phyloP scores from a whole-genome alignment of 1,140 invertebrate species.

The Drosophila funebris region DNA sequence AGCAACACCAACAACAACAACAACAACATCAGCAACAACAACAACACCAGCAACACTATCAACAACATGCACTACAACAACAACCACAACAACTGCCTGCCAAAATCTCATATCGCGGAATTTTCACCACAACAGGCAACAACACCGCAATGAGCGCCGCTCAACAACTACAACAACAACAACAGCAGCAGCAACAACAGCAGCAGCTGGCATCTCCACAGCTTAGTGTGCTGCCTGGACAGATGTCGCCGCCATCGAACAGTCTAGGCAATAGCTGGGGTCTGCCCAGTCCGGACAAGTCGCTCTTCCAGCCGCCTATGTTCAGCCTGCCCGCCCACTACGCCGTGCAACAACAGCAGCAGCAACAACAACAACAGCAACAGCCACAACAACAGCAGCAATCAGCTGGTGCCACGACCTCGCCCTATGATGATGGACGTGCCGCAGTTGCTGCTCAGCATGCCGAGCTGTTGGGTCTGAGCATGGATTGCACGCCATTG shows the following conservation, averaged over 20 bases:
- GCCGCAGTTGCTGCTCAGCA: constrained; percentile 74
- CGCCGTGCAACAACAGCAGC: constrained; percentile 72
- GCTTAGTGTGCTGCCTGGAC: constrained; percentile 77
- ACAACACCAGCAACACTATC: constrained; percentile 68
- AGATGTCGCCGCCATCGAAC: constrained; percentile 84
- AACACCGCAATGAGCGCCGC: constrained; percentile 83
- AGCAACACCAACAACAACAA: constrained; percentile 68
- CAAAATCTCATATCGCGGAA: constrained; percentile 89
- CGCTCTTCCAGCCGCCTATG: constrained; percentile 85
- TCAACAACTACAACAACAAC: constrained; percentile 56
- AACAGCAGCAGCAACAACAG: constrained; percentile 60
- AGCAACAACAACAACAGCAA: constrained; percentile 66
- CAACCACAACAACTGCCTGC: constrained; percentile 84
- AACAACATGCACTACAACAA: constrained; percentile 78
- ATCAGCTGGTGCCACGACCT: constrained; percentile 63
- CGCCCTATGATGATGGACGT: constrained; percentile 78
- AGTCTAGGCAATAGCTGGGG: constrained; percentile 84
- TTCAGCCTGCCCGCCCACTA: constrained; percentile 84
- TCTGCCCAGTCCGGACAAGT: constrained; percentile 87
- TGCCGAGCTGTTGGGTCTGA: constrained; percentile 86
- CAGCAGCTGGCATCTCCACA: constrained; percentile 76
- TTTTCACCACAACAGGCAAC: constrained; percentile 87
- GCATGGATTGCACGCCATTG: constrained; percentile 85
- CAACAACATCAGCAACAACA: constrained; percentile 58
- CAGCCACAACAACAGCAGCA: constrained; percentile 68